Base-by-base conservation (phyloP, 2,888 invertebrate species). In the Cerastis rubricosa region DNA sequence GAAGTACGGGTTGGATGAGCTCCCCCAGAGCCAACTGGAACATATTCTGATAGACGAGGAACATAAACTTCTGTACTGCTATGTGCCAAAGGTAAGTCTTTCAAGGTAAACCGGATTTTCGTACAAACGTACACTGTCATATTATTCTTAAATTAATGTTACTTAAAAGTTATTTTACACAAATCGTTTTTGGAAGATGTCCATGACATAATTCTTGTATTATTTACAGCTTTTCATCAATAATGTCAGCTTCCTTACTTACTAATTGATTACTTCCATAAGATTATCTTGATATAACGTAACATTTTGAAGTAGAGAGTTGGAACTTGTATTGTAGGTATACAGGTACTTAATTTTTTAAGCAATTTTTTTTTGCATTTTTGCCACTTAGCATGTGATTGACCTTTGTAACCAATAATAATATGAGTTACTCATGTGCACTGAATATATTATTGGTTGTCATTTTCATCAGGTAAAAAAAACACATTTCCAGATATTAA, bases 41-140 rank as follows among this genome's bases (percentile, higher is more conserved):
- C 99, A 99, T 91, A 97, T 99, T 93, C 96, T 99, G 82, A 98
- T 99, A 35, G 98, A 99, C 92, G 98, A 98, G 89, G 97, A 97
- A 78, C 98, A 99, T 91, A 98, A 98, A 92, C 96, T 99, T 25
- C 96, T 99, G 22, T 99, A 99, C 92, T 99, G 99, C 92, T 99
- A 99, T 94, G 99, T 99, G 84, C 99, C 99, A 78, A 99, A 99
- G 97, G 98, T 98, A 97, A 97, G 97, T 90, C 78, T 69, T 77
- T 74, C 74, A 94, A 94, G 92, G 93, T 86, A 79, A 92, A 92
- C 93, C 14, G 78, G 91, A 88, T 81, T 74, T 63, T 68, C 45
- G 59, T 63, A 45, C 65, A 54, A 25, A 17, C 14, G 14, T 25
- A 68, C 22, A 40, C 40, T 45, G 69, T n/a, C 45, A 0, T n/a